Base-by-base conservation (phyloP, 2,888 invertebrate genomes). In the Trilocha varians region DNA sequence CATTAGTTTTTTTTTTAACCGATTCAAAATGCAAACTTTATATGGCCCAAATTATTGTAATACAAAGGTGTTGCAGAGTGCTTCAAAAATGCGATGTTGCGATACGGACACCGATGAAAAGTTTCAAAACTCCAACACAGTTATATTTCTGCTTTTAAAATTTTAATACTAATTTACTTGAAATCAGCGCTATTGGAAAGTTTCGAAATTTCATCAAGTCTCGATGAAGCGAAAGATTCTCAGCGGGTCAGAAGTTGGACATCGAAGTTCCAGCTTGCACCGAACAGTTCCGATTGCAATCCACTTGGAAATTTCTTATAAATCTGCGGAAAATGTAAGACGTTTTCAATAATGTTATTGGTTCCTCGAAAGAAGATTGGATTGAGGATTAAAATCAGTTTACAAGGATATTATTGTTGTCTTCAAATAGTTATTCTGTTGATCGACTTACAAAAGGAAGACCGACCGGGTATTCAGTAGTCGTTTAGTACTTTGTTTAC, bases 221-320 rank as follows among this genome's bases (percentile, higher is more conserved):
- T 62, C 52, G 56, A 66, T 65, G 68, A 58, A 62, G 57, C 59
- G 62, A 65, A 76, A 71, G 68, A 68, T 59, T 65, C 59, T 55
- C 65, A 52, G 50, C 58, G 63, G 70, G 70, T 70, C 74, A 57
- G 63, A 66, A 77, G 67, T 75, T 74, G 62, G 60, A 64, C 11
- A 59, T 55, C 59, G 63, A 73, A 77, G 66, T 73, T 75, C 52
- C 52, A 63, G 66, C 61, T 60, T 65, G 68, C 59, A 53, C 75
- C 70, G 68, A 69, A 71, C 64, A 55, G 62, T 59, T 58, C 70
- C 78, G 80, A 82, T 79, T 80, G 80, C 78, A 70, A 64, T 65
- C 61, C 58, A 65, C 66, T 68, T 62, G 58, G 60, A 65, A 65
- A 68, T 70, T 75, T 77, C 34, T 13, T 34, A 13, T 34, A 13